phyloP scores from a whole-genome alignment of 2,888 invertebrate genomes.

The Carcina quercana region DNA sequence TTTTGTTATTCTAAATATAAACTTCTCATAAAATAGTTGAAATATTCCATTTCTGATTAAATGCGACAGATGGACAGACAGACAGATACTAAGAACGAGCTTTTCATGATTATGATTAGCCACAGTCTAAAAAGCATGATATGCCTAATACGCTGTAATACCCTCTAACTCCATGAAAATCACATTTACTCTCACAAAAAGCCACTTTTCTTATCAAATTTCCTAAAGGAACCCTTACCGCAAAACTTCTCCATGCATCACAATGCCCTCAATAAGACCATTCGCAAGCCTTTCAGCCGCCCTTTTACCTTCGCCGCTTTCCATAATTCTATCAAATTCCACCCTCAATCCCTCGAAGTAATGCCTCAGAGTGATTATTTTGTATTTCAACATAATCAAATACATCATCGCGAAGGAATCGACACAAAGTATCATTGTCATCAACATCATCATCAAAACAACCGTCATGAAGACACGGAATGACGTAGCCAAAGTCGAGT shows the following conservation, averaged over 20 bases:
- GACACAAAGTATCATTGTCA: constrained; percentile 49
- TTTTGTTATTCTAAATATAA: too few relatives aligned
- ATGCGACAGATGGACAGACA: too few relatives aligned
- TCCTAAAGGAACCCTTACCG: constrained; percentile 35
- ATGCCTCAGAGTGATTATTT: constrained; percentile 49
- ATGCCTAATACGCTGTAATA: too few relatives aligned
- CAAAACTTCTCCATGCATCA: constrained; percentile 51
- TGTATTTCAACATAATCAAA: constrained; percentile 56
- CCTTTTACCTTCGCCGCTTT: constrained; percentile 21
- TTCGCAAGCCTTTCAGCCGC: constrained; percentile 36
- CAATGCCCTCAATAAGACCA: constrained; percentile 48
- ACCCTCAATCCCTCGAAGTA: constrained; percentile 45
- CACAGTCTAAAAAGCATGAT: too few relatives aligned
- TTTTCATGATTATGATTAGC: too few relatives aligned
- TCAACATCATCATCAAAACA: constrained; percentile 37
- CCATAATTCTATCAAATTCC: constrained; percentile 32
- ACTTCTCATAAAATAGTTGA: too few relatives aligned
- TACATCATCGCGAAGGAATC: constrained; percentile 46
- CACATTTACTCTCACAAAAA: too few relatives aligned
- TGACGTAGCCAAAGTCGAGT: constrained; percentile 31
- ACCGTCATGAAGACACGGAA: constrained; percentile 38
- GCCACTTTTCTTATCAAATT: too few relatives aligned
- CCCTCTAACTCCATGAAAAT: too few relatives aligned
- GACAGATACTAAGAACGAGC: too few relatives aligned
- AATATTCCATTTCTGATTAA: too few relatives aligned